Base-by-base conservation (phyloP, 2,888 invertebrate genomes). In the Teinopalpus imperialis region DNA sequence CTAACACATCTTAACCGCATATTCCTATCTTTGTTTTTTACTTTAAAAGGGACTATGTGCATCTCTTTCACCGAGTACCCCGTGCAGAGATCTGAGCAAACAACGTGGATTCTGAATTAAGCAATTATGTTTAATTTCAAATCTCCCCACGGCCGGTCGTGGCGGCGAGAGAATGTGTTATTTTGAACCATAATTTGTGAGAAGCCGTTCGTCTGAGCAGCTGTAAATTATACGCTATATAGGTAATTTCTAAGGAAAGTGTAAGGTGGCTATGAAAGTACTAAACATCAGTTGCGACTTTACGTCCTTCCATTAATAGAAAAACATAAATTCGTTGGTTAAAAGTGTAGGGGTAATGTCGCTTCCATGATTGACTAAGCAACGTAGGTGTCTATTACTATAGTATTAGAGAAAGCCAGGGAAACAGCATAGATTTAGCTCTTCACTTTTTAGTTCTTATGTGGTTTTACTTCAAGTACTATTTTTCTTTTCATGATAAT, bases 71-170 rank as follows among this genome's bases (percentile, higher is more conserved):
- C 36, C 35, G 1, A 60, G 54, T 63, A 66, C 66, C 72, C 69
- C 73, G 73, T 69, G 69, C 75, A 68, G 65, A 67, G 78, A 66
- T 72, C 72, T 74, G 72, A 71, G 73, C 78, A 78, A 75, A 81
- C 68, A 72, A 68, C 74, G 71, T 67, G 68, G 72, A 74, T 72
- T 86, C 79, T 71, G 82, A 86, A 88, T 88, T 87, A 88, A 88
- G 88, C 85, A 88, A 88, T 88, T 88, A 88, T 86, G 74, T 85
- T 85, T 88, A 88, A 88, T 88, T 87, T 86, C 72, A 79, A 82
- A 74, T 78, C 82, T 78, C 76, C 80, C 77, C 74, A 81, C 76
- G 68, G 78, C 71, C 65, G 71, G 77, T 73, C 77, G 82, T 74
- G 75, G 65, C 72, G 75, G 76, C 66, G 65, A 69, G 63, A 56